Conservation (phyloP, 2,113 vertebrate species). For the Rynchops niger region DNA sequence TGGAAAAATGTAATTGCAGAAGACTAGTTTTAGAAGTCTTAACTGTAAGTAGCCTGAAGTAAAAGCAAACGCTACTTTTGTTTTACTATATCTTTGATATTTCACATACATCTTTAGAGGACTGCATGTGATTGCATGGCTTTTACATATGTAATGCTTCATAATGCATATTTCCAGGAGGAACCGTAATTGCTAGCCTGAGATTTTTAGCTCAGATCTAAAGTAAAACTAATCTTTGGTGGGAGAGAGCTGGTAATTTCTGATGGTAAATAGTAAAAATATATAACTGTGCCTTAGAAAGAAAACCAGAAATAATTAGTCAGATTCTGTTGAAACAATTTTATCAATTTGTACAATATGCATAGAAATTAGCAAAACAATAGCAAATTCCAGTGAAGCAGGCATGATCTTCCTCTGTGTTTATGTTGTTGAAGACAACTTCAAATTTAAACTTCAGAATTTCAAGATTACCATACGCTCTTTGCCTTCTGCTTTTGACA, state of each 20-base stretch:
- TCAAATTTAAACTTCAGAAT: not conserved
- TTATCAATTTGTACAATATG: not conserved
- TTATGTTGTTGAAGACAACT: not conserved
- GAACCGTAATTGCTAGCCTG: not conserved
- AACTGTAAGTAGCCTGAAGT: slow-evolving; percentile 26
- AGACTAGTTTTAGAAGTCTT: slow-evolving; percentile 17
- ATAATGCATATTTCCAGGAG: not conserved
- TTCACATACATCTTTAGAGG: not conserved
- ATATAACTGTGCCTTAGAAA: not conserved
- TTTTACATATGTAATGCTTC: not conserved
- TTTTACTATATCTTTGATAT: slow-evolving; percentile 24
- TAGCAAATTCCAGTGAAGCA: not conserved
- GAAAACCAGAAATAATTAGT: not conserved
- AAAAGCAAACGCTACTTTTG: not conserved
- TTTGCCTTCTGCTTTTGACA: not conserved
- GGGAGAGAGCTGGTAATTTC: not conserved
- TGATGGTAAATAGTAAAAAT: not conserved
- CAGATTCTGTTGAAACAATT: not conserved
- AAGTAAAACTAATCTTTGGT: not conserved
- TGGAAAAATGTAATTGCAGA: slow-evolving; percentile 47
- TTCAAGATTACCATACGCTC: not conserved
- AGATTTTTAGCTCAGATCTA: not conserved
- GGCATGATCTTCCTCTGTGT: not conserved
- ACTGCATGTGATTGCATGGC: not conserved
- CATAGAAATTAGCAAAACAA: not conserved